A percentile compares a stretch with the other conserved stretches of the same genome.
These are phyloP conservation scores for Acleris emargana DNA, from an alignment of 2,888 invertebrate genomes.

Conservation along the genomic window DNA sequence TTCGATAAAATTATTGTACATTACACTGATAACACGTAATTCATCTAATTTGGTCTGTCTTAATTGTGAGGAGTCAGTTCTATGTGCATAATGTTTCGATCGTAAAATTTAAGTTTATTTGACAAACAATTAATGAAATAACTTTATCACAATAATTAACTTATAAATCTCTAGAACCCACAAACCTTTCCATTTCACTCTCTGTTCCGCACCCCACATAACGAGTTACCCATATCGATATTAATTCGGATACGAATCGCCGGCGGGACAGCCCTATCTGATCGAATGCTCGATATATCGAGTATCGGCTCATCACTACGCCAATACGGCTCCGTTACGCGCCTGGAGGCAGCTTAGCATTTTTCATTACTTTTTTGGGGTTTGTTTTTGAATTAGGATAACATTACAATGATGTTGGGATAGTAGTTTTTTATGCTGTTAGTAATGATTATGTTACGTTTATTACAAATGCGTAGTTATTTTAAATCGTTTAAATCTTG, in stretches of 20 bases:
- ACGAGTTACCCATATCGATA: constrained; percentile 68
- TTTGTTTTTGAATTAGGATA: constrained; percentile 19
- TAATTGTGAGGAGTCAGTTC: too few relatives aligned
- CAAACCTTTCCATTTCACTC: constrained; percentile 10
- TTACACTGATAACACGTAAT: too few relatives aligned
- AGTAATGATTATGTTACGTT: too few relatives aligned
- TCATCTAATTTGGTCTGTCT: too few relatives aligned
- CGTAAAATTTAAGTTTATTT: too few relatives aligned
- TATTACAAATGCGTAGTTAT: too few relatives aligned
- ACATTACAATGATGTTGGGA: neutral
- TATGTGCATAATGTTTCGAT: too few relatives aligned
- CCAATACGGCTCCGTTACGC: constrained; percentile 54
- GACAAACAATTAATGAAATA: too few relatives aligned
- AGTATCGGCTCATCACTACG: constrained; percentile 26
- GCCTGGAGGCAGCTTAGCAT: constrained; percentile 54
- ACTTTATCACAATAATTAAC: too few relatives aligned
- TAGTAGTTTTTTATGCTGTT: neutral
- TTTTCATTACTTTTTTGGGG: constrained; percentile 22
- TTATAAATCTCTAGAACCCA: neutral
- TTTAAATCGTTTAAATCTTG: too few relatives aligned
- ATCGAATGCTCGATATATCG: constrained; percentile 54
- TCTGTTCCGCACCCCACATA: constrained; percentile 55
- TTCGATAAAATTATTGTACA: too few relatives aligned
- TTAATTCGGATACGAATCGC: constrained; percentile 79
- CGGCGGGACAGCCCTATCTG: constrained; percentile 53